phyloP scores from a whole-genome alignment of 1,140 invertebrate genomes.

The Tetranychus cinnabarinus region DNA sequence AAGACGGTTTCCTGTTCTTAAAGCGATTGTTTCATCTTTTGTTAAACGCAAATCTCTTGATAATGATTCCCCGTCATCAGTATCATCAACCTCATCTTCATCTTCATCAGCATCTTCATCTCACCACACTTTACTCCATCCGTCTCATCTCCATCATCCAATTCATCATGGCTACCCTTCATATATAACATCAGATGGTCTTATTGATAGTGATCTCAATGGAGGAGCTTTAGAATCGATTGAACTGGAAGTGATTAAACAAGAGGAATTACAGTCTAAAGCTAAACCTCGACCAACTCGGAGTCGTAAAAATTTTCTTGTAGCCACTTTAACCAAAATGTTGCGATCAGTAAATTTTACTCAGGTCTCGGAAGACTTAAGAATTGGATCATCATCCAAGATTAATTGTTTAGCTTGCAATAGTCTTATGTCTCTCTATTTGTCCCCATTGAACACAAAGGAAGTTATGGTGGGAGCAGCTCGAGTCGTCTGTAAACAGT shows the following conservation, averaged over 20 bases:
- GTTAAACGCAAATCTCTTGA: not conserved
- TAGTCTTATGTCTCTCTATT: slow-evolving; percentile 7
- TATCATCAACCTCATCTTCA: not conserved
- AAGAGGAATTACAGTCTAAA: not conserved
- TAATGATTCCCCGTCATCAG: not conserved
- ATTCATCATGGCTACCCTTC: not conserved
- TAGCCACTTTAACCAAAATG: slow-evolving; percentile 7
- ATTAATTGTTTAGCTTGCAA: slow-evolving; percentile 11
- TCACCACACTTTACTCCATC: not conserved
- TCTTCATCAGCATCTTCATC: not conserved
- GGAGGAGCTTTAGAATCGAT: not conserved
- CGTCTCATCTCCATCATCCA: not conserved
- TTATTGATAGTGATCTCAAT: not conserved
- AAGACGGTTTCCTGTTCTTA: not conserved
- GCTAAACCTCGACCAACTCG: not conserved
- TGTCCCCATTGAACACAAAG: slow-evolving; percentile 11
- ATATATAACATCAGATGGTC: not conserved
- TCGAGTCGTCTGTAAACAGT: slow-evolving; percentile 8
- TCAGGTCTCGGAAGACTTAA: slow-evolving; percentile 8
- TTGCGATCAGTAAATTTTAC: slow-evolving; percentile 6
- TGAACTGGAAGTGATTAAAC: not conserved
- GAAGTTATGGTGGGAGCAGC: slow-evolving; percentile 9
- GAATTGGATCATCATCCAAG: slow-evolving; percentile 10
- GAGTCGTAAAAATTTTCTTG: slow-evolving; percentile 3
- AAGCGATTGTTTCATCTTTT: not conserved